These are phyloP conservation scores for Prosopocoilus inquinatus DNA, from an alignment of 2,888 invertebrate species.

Conservation along the genomic window DNA sequence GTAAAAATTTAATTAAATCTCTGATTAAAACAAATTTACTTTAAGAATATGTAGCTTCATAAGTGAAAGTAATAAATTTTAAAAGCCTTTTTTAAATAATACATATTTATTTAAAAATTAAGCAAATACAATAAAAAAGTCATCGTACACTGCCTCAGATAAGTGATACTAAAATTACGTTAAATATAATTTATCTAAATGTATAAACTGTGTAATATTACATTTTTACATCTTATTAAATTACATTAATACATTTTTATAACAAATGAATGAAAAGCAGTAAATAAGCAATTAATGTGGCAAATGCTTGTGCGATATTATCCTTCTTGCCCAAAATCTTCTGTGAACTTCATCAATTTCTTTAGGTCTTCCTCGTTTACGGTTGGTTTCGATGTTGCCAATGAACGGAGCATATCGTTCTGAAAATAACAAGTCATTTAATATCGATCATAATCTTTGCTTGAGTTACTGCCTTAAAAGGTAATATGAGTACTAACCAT, in stretches of 20 bases:
- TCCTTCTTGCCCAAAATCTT: slow-evolving; percentile 98
- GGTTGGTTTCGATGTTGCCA: slow-evolving; percentile 94
- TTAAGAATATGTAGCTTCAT: too few relatives aligned
- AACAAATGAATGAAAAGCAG: too few relatives aligned
- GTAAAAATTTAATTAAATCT: too few relatives aligned
- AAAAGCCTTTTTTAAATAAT: slow-evolving; percentile 11
- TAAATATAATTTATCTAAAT: slow-evolving; percentile 8
- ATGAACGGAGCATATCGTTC: slow-evolving; percentile 90
- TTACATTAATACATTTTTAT: slow-evolving; percentile 1
- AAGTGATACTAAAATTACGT: slow-evolving; percentile 1
- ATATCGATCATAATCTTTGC: too few relatives aligned
- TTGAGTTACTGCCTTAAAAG: too few relatives aligned
- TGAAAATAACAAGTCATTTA: slow-evolving; percentile 39
- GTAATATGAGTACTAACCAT: slow-evolving; percentile 66
- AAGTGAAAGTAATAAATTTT: background rate
- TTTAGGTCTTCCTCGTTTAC: slow-evolving; percentile 95
- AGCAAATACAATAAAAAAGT: background rate
- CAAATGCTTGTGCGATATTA: slow-evolving; percentile 17
- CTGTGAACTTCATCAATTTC: slow-evolving; percentile 91
- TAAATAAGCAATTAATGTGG: too few relatives aligned
- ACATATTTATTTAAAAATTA: slow-evolving; percentile 12
- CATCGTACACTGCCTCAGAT: background rate
- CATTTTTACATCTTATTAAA: slow-evolving; percentile 3
- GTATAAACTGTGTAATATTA: slow-evolving; percentile 7
- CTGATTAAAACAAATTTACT: too few relatives aligned